Evolutionary conservation across 2,113 vertebrate genomes (phyloP), one percentile per base, ranked within the genome.

Genomic region (Proterorhinus semilunaris): DNA sequence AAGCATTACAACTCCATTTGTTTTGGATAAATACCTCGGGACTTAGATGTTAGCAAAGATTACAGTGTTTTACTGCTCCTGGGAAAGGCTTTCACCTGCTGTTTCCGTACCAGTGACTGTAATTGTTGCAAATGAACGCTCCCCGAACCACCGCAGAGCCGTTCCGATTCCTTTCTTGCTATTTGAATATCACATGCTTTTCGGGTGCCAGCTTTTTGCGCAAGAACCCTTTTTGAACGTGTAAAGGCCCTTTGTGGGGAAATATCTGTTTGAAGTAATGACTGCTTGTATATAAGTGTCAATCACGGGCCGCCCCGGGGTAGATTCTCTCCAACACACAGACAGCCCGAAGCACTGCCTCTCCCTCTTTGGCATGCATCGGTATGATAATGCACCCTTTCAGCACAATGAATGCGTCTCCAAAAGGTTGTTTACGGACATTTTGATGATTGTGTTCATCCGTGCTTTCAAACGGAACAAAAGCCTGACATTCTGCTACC

Each of bases 331-430:
- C 48, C 69, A 74, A 77, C 47, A 63, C 65, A 74, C 63, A 68
- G 61, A 54, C 63, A 65, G 52, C 16, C 49, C 10, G 27, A 48
- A 17, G 10, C 53, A 36, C 8, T 6, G 69, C 68, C 74, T 65
- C 72, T 5, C 69, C 85, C 10, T 57, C 63, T 50, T 54, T 17
- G 7, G 12, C 49, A 21, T 63, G 54, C 53, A 66, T 51, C 79
- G 78, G 79, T 63, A 80, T 82, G 72, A 83, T 82, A 82, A 83
- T 82, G 76, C 62, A 58, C 75, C 65, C 81, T 75, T 75, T 84
- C 75, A 73, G 59, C 15, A 51, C 51, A 45, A 15, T 52, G 21
- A 71, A 54, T 48, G n/a, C 3, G 42, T 65, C 52, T 80, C 58
- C 68, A 21, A 80, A 71, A 63, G n/a, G 10, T 66, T 78, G 51